Evolutionary conservation across 64 coral and sea anemone genomes (phyloP), one percentile per base, ranked within the genome.

Genomic region (Pocillopora verrucosa): DNA sequence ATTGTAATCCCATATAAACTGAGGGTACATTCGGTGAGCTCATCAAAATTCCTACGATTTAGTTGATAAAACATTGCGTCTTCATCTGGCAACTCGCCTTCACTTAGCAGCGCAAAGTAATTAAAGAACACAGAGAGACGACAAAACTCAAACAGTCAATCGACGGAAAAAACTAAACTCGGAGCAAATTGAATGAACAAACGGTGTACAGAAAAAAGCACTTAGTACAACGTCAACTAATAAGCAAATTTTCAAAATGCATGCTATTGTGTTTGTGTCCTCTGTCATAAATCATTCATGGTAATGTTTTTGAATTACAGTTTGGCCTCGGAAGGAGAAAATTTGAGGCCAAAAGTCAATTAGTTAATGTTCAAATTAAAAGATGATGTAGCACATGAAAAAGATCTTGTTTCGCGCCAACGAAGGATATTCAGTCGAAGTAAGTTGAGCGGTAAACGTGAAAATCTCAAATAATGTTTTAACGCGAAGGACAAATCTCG

Each of bases 201-300:
- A 72, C 30, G 1, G 19, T 72, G 65, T 72, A 85, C 36, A 41
- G 22, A 15, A 12, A 30, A 85, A 70, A 85, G 15, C 82, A 56
- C 7, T 26, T 15, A 25, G 64, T 70, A 72, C 82, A 57, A 72
- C 63, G 35, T 22, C 77, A 37, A 24, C 64, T 85, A 72, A 85
- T 30, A 85, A 20, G 64, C 80, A 72, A 85, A 85, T 72, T 85
- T 85, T 85, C 36, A 85, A 85, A 85, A 85, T 41, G 82, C 63
- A 85, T 72, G 65, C 38, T 65, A 72, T 85, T 85, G 82, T 79
- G 77, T 36, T 56, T 36, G 51, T 85, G 64, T 51, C 80, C 20
- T 25, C 67, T 72, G 57, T 72, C 82, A 85, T 85, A 24, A 85
- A 85, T 72, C 64, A 85, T 85, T 85, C 65, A 85, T 85, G 65